phyloP scores from a whole-genome alignment of 2,797 vertebrate genomes.

The Knipowitschia caucasica region DNA sequence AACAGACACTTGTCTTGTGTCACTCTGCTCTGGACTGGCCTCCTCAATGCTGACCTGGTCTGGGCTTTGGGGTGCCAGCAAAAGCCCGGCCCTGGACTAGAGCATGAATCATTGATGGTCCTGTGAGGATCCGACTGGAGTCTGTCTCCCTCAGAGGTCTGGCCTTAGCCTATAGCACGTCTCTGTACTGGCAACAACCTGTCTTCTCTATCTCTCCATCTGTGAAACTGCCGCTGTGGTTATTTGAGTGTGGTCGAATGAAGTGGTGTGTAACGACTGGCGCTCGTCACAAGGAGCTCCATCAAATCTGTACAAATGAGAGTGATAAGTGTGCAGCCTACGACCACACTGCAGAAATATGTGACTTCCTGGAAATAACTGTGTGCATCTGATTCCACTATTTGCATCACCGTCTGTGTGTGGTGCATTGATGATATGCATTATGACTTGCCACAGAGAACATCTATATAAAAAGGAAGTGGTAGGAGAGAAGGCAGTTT shows the following conservation, averaged over 20 bases:
- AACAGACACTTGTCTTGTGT: conserved; percentile 57
- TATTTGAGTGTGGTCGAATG: conserved; percentile 43
- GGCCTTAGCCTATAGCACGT: conserved; percentile 48
- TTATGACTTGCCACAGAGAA: conserved; percentile 68
- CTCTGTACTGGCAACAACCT: conserved; percentile 43
- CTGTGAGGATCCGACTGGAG: conserved; percentile 66
- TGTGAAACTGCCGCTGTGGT: conserved; percentile 44
- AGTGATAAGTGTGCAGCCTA: conserved; percentile 64
- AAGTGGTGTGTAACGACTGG: conserved; percentile 41
- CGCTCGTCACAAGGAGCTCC: conserved; percentile 39
- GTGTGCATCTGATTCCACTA: conserved; percentile 60
- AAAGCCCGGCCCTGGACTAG: conserved; percentile 62
- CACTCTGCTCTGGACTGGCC: conserved; percentile 54
- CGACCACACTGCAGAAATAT: conserved; percentile 64
- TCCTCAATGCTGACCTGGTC: conserved; percentile 66
- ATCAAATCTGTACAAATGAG: conserved; percentile 62
- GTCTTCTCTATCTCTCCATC: conserved; percentile 46
- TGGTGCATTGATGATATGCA: conserved; percentile 66
- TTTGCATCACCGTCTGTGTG: conserved; percentile 58
- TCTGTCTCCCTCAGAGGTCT: conserved; percentile 72
- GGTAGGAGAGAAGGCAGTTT: conserved; percentile 67
- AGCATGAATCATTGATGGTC: conserved; percentile 83
- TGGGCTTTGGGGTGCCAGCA: conserved; percentile 73
- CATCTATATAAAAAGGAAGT: conserved; percentile 70
- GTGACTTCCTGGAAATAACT: conserved; percentile 78